Evolutionary conservation across 92 coral and sea anemone species (phyloP).

Genomic region (Epizoanthus rinbou): DNA sequence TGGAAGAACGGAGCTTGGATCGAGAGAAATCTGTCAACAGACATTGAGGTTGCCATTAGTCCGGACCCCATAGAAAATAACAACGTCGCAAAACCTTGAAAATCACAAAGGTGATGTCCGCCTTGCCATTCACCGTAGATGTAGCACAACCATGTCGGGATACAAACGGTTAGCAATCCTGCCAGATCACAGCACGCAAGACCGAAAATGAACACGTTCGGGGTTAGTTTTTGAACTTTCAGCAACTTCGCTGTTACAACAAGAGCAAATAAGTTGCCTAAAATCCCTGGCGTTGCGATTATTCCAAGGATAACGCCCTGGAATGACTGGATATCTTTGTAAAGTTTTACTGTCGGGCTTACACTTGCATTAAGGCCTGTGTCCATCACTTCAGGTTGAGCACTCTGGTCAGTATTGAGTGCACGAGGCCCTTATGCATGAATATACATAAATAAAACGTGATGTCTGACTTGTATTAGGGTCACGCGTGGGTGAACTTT

Average conservation of each 20-base stretch:
- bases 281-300: slow-evolving; percentile 54
- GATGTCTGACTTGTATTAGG: no score
- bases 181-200: slow-evolving; percentile 70
- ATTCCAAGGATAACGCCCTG: slow-evolving; percentile 52
- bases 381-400: background rate
- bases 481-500: no score
- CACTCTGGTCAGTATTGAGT: no score
- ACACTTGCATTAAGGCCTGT: background rate
- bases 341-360: slow-evolving; percentile 26
- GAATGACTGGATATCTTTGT: slow-evolving; percentile 31
- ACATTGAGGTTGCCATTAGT: slow-evolving; percentile 73
- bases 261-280: slow-evolving; percentile 76
- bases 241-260: slow-evolving; percentile 64
- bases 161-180: slow-evolving; percentile 59
- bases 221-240: slow-evolving; percentile 65
- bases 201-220: slow-evolving; percentile 80
- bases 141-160: slow-evolving; percentile 83
- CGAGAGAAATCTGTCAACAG: slow-evolving; percentile 74
- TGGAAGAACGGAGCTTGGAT: slow-evolving; percentile 76
- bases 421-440: no score
- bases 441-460: no score
- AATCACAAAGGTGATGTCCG: slow-evolving; percentile 68
- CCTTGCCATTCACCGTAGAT: slow-evolving; percentile 72
- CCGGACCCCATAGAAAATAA: slow-evolving; percentile 75
- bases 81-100: slow-evolving; percentile 77